These are phyloP conservation scores for Jacana jacana DNA, from an alignment of 2,113 vertebrate species.

Conservation along the genomic window DNA sequence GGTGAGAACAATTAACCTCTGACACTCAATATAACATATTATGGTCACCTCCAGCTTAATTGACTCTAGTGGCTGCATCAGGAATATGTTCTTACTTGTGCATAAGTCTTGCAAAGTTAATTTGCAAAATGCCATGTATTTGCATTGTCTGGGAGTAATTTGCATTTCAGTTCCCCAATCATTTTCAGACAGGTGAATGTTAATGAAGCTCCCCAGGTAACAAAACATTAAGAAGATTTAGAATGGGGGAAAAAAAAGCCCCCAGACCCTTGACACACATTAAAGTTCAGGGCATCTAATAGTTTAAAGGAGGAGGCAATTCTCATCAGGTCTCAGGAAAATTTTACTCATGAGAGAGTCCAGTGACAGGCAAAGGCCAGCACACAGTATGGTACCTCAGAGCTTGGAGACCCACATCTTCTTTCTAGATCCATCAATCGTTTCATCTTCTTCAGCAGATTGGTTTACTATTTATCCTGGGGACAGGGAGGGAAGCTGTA, in stretches of 20 bases:
- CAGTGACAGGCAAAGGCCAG: not conserved
- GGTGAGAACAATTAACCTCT: constrained; percentile 8
- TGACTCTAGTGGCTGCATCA: not conserved
- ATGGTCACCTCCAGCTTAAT: not conserved
- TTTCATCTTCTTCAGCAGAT: not conserved
- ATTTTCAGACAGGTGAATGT: not conserved
- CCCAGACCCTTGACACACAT: not conserved
- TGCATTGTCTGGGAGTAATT: not conserved
- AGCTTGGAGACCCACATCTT: not conserved
- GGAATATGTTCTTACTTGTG: not conserved
- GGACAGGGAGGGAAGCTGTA: not conserved
- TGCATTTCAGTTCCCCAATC: not conserved
- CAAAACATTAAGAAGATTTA: not conserved
- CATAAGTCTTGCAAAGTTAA: constrained; percentile 11
- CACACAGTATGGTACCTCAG: not conserved
- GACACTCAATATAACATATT: not conserved
- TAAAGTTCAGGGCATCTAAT: not conserved
- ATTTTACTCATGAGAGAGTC: not conserved
- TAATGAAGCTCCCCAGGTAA: not conserved
- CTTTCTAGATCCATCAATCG: not conserved
- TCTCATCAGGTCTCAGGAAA: not conserved
- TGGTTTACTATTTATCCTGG: not conserved
- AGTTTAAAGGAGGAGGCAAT: not conserved
- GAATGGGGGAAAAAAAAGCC: not conserved
- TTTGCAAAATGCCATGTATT: not conserved